Percentiles rank a stretch among this genome's conserved stretches.
Evolutionary conservation across 2,113 vertebrate genomes (phyloP).

Genomic region (Parotia lawesii): DNA sequence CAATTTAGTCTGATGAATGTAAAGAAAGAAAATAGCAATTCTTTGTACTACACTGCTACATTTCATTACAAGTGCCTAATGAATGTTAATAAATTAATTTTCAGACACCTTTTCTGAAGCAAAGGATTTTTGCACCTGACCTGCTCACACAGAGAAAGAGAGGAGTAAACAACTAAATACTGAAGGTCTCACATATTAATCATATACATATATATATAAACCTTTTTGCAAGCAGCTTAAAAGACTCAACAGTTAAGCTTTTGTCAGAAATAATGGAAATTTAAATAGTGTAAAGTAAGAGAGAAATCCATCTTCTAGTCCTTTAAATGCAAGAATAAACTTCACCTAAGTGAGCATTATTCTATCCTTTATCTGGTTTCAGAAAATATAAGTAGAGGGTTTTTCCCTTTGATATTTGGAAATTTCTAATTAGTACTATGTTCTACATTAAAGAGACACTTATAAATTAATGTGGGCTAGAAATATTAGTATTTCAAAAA

Average conservation of each 20-base stretch:
- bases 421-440: background rate
- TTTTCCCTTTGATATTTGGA: background rate
- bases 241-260: background rate
- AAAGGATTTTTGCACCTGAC: conserved; percentile 1
- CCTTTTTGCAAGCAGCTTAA: background rate
- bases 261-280: background rate
- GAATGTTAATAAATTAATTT: conserved; percentile 26
- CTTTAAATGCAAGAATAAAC: background rate
- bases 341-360: background rate
- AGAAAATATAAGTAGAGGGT: background rate
- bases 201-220: background rate
- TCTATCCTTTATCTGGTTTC: background rate
- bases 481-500: conserved; percentile 17
- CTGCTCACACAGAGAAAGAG: background rate
- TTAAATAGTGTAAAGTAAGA: background rate
- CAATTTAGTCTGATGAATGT: conserved; percentile 11
- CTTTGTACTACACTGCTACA: background rate
- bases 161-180: background rate
- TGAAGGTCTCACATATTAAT: background rate
- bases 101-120: background rate
- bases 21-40: conserved; percentile 1
- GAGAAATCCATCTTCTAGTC: background rate
- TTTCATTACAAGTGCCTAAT: background rate
- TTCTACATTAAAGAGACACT: background rate
- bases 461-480: background rate